Evolutionary conservation across 1,140 invertebrate species (phyloP).

Genomic region (Rhizoglyphus robini): DNA sequence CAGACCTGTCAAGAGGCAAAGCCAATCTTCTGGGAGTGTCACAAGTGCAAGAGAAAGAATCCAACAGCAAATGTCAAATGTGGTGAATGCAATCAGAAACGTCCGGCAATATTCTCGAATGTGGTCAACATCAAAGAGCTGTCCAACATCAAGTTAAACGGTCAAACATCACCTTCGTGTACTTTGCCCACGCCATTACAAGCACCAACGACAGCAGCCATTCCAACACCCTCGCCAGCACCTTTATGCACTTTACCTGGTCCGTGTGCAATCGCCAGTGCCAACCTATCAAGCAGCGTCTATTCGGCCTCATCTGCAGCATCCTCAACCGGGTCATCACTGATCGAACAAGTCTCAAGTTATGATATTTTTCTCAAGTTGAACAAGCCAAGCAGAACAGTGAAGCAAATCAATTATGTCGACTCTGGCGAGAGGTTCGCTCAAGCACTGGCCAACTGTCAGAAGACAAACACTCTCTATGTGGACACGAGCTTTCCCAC

Average conservation of each 20-base stretch:
- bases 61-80: background rate
- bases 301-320: background rate
- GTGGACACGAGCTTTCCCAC: background rate
- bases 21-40: background rate
- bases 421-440: background rate
- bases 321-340: background rate
- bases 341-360: background rate
- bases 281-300: background rate
- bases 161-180: background rate
- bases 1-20: background rate
- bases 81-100: background rate
- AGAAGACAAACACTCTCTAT: background rate
- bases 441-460: background rate
- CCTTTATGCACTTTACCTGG: background rate
- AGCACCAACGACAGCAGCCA: background rate
- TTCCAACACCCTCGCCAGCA: background rate
- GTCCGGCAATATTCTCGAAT: background rate
- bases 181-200: background rate
- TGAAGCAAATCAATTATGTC: constrained; percentile 1
- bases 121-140: background rate
- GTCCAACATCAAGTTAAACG: background rate
- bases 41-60: background rate
- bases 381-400: background rate
- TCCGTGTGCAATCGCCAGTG: background rate
- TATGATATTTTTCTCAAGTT: constrained; percentile 4